Evolutionary conservation across 2,888 invertebrate species (phyloP), one percentile per base, ranked within the genome.

Genomic region (Morpho achilles): DNA sequence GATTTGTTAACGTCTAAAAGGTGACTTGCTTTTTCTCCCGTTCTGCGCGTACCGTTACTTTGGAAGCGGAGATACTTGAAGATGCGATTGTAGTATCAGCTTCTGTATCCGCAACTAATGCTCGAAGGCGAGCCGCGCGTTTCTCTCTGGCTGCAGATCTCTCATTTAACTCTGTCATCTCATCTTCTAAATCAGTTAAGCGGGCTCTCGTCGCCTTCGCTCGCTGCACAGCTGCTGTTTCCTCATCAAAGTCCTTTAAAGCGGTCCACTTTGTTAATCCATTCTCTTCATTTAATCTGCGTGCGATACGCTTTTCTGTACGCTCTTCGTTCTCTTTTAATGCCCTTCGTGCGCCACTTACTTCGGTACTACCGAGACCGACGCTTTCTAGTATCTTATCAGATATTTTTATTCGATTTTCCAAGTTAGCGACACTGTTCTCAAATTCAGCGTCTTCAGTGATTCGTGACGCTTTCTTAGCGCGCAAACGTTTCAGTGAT

Each of bases 91-190:
- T 70, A 8, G 83, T 71, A 56, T 89, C 88, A 2, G 79, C 75
- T 58, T 93, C 93, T 7, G 84, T 81, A 68, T 93, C 95, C 53
- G 93, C 94, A 16, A 95, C 93, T 39, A 96, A 78, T 0, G 94
- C 94, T 56, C 94, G 91, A 41, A 96, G 91, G 55, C 94, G 93
- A 0, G 94, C 94, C 2, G 94, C 93, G 50, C 95, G 92, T 61
- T 93, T 93, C 74, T 96, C 95, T 64, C 95, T 92, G 22, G 93
- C 93, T 0, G 93, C 93, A 70, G 92, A 93, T 71, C 93, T 92
- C 72, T 95, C 94, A 16, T 89, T 93, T 60, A 95, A 82, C 67
- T 94, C 94, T 47, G 93, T 92, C 94, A 95, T 95, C 79, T 96
- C 96, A 53, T 93, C 93, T 72, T 96, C 95, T 48, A 96, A 84